Evolutionary conservation across 2,888 invertebrate genomes (phyloP), one percentile per base, ranked within the genome.

Genomic region (Carterocephalus palaemon): DNA sequence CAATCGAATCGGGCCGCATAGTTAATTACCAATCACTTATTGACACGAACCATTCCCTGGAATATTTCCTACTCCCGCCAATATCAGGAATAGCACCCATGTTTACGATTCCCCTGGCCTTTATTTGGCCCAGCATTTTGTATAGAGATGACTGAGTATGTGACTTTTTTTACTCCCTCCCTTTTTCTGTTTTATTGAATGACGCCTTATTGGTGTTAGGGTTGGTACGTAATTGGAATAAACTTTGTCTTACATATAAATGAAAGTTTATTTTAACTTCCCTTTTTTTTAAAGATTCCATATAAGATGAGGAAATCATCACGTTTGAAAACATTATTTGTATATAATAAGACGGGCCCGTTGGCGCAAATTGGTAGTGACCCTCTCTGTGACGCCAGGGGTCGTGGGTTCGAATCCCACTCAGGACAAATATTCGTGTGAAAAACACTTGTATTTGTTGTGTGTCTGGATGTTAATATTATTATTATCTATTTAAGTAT

Each of bases 161-260:
- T 64, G 62, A 57, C 59, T 61, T 64, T 61, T 64, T 66, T 63
- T 59, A 59, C 59, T 60, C 58, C 54, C 60, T 54, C 51, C 56
- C 54, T 52, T 55, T 54, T 59, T 55, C 52, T 55, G 56, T 58
- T 60, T 59, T 63, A 62, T 64, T 59, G 60, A 58, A 59, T 54
- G 59, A 43, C 49, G 60, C 60, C 60, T 63, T 60, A 59, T 49
- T 48, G 45, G 37, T 6, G 13, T 7, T 51, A 65, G 62, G 66
- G 66, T 23, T 66, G 64, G 5, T n/a, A n/a, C 54, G 23, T 29
- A 15, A 19, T 6, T 7, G 5, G n/a, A n/a, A 13, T 4, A 36
- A 24, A 10, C n/a, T 16, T 12, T 33, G 15, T 26, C 10, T 9
- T 6, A 6, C 10, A 2, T n/a, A 34, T 24, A 20, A 26, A 13